Evolutionary conservation across 2,888 invertebrate species (phyloP).

Genomic region (Augiades crinisus): DNA sequence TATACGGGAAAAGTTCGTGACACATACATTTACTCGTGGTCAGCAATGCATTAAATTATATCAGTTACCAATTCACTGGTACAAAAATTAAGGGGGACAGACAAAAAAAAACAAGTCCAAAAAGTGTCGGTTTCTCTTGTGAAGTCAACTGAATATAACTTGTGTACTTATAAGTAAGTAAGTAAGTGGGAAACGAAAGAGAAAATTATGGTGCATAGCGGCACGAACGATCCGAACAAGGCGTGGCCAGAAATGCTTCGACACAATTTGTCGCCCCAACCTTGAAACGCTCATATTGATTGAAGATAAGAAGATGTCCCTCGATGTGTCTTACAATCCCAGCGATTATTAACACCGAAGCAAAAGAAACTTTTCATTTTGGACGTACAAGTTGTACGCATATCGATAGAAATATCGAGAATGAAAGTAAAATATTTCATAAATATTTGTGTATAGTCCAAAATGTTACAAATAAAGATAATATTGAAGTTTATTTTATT

Average conservation of each 20-base stretch:
- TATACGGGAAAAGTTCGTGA: conserved; percentile 6
- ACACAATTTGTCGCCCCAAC: conserved; percentile 7
- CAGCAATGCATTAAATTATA: no score
- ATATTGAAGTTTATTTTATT: no score
- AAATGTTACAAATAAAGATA: no score
- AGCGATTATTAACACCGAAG: no score
- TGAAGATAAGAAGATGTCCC: background rate
- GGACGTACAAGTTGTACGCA: no score
- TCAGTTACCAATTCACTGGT: conserved; percentile 4
- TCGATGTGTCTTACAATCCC: no score
- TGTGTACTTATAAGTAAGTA: conserved; percentile 18
- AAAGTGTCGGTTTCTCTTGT: conserved; percentile 17
- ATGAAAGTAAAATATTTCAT: no score
- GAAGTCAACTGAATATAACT: conserved; percentile 9
- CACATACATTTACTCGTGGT: no score
- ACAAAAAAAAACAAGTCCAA: conserved; percentile 6
- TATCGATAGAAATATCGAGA: no score
- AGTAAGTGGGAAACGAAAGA: conserved; percentile 27
- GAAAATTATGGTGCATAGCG: conserved; percentile 30
- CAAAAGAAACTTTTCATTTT: no score
- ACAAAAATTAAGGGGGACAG: background rate
- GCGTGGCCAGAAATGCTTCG: conserved; percentile 17
- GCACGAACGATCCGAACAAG: conserved; percentile 30
- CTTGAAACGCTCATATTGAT: background rate
- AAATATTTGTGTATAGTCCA: no score